These are phyloP conservation scores for Drosophila equinoxialis DNA, from an alignment of 1,140 invertebrate genomes.

Conservation along the genomic window DNA sequence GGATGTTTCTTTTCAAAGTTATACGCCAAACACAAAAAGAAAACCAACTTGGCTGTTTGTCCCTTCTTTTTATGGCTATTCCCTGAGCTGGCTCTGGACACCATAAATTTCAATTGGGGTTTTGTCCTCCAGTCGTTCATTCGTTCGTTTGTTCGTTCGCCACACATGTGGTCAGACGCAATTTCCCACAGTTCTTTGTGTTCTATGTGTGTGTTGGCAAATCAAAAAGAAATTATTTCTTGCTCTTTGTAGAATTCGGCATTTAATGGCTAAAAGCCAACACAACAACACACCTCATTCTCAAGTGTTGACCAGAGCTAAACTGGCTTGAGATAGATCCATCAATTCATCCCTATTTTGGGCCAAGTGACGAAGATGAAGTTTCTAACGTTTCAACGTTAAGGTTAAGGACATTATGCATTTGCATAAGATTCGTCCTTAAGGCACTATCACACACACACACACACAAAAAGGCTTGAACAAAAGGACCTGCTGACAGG, in stretches of 20 bases:
- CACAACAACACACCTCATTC: conserved; percentile 55
- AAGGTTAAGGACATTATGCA: conserved; percentile 21
- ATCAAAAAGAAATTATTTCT: conserved; percentile 67
- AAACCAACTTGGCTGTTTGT: conserved; percentile 46
- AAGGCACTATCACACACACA: conserved; percentile 13
- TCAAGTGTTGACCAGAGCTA: conserved; percentile 35
- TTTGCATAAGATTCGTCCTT: conserved; percentile 62
- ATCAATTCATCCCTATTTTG: conserved; percentile 5
- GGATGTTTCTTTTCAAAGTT: conserved; percentile 42
- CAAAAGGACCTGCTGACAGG: conserved; percentile 60
- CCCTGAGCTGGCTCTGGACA: conserved; percentile 24
- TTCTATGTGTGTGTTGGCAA: conserved; percentile 21
- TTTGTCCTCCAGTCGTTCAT: background rate
- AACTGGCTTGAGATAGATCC: conserved; percentile 36
- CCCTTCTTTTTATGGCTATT: conserved; percentile 35
- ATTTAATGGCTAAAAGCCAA: conserved; percentile 14
- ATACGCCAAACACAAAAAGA: background rate
- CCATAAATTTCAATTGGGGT: conserved; percentile 41
- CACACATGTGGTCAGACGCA: conserved; percentile 56
- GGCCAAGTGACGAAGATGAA: conserved; percentile 69
- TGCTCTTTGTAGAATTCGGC: conserved; percentile 21
- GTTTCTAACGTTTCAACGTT: conserved; percentile 42
- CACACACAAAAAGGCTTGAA: conserved; percentile 18
- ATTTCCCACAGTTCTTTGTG: conserved; percentile 57
- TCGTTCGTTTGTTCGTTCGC: background rate